Base-by-base conservation (phyloP, 2,888 invertebrate species). In the Arctia plantaginis region DNA sequence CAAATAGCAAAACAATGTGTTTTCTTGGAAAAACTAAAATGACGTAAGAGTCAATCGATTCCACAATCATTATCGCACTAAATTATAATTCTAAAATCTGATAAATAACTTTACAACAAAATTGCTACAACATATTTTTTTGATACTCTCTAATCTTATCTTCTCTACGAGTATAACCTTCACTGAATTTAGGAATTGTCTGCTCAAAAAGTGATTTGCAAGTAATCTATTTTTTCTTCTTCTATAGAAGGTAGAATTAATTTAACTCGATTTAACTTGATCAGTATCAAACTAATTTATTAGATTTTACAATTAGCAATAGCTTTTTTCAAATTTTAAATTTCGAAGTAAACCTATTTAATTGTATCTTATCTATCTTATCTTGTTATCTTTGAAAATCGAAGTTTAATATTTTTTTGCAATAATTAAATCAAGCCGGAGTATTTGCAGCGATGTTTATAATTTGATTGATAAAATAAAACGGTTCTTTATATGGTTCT, bases 81-180 rank as follows among this genome's bases (percentile, higher is more conserved):
- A 71, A 75, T 47, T 47, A 69, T 72, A n/a, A 55, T n/a, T 51
- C 66, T 59, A 71, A 73, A 78, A 47, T 66, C 6, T 67, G 80
- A 82, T 84, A 79, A 73, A 65, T 66, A 72, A 75, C 75, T 74
- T 76, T 76, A 84, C 69, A 73, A 75, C 74, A n/a, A n/a, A 59
- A 78, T 74, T 74, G 77, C 73, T 71, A 71, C 20, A 78, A 85
- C 82, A 83, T 69, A 64, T 80, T 85, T 81, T 76, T 79, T 80
- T 66, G 79, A 84, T 84, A 82, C 33, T 72, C 33, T 72, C 68
- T 66, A 79, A 84, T 83, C 82, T 72, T 81, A 85, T 83, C 83
- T 69, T 68, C 47, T 69, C 65, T 10, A n/a, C n/a, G n/a, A n/a
- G n/a, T n/a, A 12, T 69, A 77, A 76, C 81, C 85, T 85, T 85